These are phyloP conservation scores for Acanthopagrus latus DNA, from an alignment of 2,797 vertebrate genomes.

Conservation along the genomic window DNA sequence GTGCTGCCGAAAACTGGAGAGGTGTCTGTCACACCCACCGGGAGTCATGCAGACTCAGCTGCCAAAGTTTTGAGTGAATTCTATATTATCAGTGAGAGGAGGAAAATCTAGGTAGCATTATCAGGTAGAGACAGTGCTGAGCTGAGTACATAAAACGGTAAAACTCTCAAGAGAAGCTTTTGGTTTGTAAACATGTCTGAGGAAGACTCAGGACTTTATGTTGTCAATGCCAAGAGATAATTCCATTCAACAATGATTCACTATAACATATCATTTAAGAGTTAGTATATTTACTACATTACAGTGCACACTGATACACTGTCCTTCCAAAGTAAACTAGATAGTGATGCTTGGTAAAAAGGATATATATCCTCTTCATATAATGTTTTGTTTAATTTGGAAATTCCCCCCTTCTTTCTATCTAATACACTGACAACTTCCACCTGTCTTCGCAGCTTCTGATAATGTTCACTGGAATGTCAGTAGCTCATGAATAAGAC, in stretches of 20 bases:
- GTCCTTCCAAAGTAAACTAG: not conserved
- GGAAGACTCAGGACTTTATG: not conserved
- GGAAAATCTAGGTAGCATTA: not conserved
- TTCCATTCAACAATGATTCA: not conserved
- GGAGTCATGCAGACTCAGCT: not conserved
- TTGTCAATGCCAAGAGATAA: not conserved
- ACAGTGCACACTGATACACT: not conserved
- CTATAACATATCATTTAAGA: not conserved
- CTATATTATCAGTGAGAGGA: constrained; percentile 18
- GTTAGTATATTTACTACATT: not conserved
- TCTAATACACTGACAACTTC: not conserved
- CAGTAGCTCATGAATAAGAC: not conserved
- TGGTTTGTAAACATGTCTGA: not conserved
- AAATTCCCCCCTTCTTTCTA: not conserved
- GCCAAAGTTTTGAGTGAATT: constrained; percentile 15
- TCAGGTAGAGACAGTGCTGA: not conserved
- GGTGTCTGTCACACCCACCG: constrained; percentile 14
- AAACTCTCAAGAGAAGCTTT: constrained; percentile 6
- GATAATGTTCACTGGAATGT: not conserved
- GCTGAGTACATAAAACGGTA: not conserved
- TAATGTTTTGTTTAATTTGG: not conserved
- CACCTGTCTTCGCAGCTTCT: not conserved
- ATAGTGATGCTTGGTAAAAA: not conserved
- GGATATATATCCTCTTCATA: not conserved
- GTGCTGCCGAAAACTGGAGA: not conserved